Conservation (phyloP, 2,888 invertebrate species). For the Synergus japonicus region DNA sequence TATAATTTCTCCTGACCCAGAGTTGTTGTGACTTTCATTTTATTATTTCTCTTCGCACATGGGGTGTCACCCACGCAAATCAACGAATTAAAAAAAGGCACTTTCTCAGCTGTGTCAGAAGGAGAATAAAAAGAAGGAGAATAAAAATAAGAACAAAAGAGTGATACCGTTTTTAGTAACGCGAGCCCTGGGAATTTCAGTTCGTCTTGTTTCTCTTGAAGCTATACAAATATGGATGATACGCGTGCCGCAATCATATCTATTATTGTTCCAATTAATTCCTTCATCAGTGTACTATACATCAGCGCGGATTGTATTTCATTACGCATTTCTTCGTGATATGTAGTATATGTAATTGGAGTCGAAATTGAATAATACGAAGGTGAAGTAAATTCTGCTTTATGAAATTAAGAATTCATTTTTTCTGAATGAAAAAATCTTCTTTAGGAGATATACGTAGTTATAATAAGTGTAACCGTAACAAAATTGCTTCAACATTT, state of each 20-base stretch:
- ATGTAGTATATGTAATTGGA: not conserved
- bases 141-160: not conserved
- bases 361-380: no score
- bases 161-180: slow-evolving; percentile 14
- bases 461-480: not conserved
- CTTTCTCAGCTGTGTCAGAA: not conserved
- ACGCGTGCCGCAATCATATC: slow-evolving; percentile 26
- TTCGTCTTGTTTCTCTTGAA: slow-evolving; percentile 20
- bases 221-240: not conserved
- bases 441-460: not conserved
- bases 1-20: not conserved
- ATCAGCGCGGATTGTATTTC: slow-evolving; percentile 9
- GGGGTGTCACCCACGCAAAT: slow-evolving; percentile 19
- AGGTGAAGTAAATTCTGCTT: no score
- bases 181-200: slow-evolving; percentile 29
- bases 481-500: not conserved
- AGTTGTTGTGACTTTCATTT: slow-evolving; percentile 3
- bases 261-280: slow-evolving; percentile 27
- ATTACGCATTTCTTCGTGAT: not conserved
- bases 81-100: slow-evolving; percentile 10
- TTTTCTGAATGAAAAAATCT: not conserved
- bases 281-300: not conserved
- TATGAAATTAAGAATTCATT: not conserved
- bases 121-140: not conserved
- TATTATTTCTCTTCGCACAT: not conserved